Evolutionary conservation across 2,113 vertebrate genomes (phyloP).

Genomic region (Amazona guildingii): DNA sequence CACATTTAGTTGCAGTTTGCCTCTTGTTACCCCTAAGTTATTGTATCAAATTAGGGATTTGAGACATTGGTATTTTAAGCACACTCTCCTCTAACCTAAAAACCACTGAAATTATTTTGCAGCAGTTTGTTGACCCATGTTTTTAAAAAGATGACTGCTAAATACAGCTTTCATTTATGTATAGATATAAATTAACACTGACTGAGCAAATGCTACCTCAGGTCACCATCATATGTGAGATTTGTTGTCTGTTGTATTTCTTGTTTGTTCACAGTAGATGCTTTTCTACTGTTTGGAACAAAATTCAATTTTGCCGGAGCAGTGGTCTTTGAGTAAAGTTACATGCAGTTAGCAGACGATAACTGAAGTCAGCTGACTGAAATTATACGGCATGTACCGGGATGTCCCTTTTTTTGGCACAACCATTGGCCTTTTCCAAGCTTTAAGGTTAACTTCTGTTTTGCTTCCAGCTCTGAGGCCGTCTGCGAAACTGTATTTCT

Average conservation of each 20-base stretch:
- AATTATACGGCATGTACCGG: not conserved
- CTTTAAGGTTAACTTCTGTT: not conserved
- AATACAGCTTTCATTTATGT: not conserved
- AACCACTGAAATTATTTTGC: not conserved
- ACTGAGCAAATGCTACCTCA: not conserved
- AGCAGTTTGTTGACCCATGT: not conserved
- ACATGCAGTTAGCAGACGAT: not conserved
- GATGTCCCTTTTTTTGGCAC: not conserved
- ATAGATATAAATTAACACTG: not conserved
- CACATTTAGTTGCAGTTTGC: not conserved
- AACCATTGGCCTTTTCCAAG: not conserved
- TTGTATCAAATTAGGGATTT: not conserved
- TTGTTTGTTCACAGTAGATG: not conserved
- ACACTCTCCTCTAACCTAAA: not conserved
- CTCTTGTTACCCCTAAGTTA: not conserved
- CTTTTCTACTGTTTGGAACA: not conserved
- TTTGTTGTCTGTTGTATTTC: not conserved
- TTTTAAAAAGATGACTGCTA: not conserved
- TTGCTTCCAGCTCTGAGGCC: not conserved
- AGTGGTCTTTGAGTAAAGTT: not conserved
- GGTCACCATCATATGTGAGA: not conserved
- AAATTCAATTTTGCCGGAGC: not conserved
- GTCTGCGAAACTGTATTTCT: not conserved
- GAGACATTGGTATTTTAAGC: not conserved
- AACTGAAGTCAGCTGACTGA: not conserved